These are phyloP conservation scores for Hylia prasina DNA, from an alignment of 2,113 vertebrate species.

Conservation along the genomic window DNA sequence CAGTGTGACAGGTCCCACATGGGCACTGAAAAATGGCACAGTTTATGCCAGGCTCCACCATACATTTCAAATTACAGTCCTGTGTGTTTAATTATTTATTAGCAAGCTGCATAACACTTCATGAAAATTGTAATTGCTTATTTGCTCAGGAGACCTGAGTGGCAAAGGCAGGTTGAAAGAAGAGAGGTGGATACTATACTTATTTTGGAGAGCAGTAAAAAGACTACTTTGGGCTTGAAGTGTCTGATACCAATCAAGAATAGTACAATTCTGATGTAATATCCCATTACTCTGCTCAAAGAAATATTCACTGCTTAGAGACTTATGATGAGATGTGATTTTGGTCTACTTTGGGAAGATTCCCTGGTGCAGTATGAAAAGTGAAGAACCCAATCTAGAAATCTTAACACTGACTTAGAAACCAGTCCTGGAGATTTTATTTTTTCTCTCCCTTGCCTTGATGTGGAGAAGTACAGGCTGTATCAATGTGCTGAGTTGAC, in stretches of 20 bases:
- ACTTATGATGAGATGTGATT: background rate
- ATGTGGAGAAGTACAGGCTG: background rate
- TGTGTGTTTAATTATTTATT: constrained; percentile 15
- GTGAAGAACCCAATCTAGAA: background rate
- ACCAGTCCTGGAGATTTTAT: background rate
- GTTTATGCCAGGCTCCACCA: background rate
- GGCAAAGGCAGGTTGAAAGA: constrained; percentile 10
- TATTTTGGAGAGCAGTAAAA: background rate
- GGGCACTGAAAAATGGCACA: background rate
- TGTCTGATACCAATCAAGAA: background rate
- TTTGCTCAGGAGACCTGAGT: constrained; percentile 44
- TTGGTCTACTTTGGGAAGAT: background rate
- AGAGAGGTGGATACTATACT: background rate
- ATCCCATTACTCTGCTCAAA: background rate
- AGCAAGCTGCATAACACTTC: background rate
- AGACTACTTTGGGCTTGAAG: background rate
- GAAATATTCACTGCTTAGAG: background rate
- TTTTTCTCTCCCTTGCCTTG: background rate
- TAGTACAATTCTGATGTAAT: background rate
- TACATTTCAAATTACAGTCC: background rate
- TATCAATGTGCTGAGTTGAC: background rate
- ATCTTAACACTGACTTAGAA: background rate
- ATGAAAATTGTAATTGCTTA: background rate
- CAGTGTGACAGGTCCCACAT: background rate
- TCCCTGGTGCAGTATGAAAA: background rate